These are phyloP conservation scores for Lagopus leucura DNA, from an alignment of 2,113 vertebrate genomes.

Conservation along the genomic window DNA sequence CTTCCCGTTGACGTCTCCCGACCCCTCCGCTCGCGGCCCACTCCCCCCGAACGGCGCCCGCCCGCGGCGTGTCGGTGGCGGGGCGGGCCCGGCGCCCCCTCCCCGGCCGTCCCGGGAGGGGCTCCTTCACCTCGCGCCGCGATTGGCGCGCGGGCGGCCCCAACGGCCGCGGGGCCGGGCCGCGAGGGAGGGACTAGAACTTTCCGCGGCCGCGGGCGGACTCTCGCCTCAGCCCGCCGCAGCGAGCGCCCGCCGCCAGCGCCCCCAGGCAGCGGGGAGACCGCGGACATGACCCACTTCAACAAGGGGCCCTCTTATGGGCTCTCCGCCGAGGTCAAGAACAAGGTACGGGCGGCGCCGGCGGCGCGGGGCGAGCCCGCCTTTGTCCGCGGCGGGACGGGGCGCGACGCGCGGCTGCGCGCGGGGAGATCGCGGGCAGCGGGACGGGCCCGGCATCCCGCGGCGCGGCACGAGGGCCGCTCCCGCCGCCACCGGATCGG, in stretches of 20 bases:
- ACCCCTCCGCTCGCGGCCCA: not conserved
- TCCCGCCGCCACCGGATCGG: not conserved
- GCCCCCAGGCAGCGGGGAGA: not conserved
- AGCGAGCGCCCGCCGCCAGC: not conserved
- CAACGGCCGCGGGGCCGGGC: not conserved
- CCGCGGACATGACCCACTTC: conserved; percentile 87
- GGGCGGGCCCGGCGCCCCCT: not conserved
- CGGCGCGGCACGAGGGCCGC: not conserved
- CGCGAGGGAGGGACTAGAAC: conserved; percentile 37
- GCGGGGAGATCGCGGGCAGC: not conserved
- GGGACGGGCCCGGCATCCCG: not conserved
- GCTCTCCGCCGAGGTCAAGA: conserved; percentile 92
- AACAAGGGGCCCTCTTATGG: conserved; percentile 94
- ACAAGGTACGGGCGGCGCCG: conserved; percentile 81
- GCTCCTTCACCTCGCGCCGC: not conserved
- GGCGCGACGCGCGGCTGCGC: no score
- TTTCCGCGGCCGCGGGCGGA: conserved; percentile 45
- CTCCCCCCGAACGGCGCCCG: not conserved
- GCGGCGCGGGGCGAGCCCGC: no score
- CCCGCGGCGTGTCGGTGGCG: no score
- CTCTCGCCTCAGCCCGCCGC: not conserved
- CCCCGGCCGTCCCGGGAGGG: not conserved
- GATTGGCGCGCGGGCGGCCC: not conserved
- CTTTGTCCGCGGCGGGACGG: no score
- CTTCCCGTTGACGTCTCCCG: conserved; percentile 23